These are phyloP conservation scores for Artemia sp. DNA, from an alignment of 2,888 invertebrate species.

Conservation along the genomic window DNA sequence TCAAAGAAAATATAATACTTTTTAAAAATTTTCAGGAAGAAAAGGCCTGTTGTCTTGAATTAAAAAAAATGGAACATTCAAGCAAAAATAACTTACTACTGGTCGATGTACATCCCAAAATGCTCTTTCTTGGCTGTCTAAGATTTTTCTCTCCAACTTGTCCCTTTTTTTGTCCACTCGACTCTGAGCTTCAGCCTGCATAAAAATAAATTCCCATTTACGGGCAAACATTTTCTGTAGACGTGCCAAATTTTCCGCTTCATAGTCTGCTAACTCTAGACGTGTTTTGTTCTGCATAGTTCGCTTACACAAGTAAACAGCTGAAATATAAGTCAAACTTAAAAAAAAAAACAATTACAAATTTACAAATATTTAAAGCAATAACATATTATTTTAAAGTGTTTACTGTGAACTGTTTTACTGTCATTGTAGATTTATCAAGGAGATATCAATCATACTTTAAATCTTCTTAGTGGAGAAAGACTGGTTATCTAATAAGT, in stretches of 20 bases:
- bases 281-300: conserved; percentile 99
- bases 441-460: no score
- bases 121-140: conserved; percentile 96
- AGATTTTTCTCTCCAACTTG: conserved; percentile 87
- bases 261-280: conserved; percentile 91
- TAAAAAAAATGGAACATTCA: neutral
- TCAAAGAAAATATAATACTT: no score
- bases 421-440: neutral
- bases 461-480: no score
- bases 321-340: conserved; percentile 37
- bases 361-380: neutral
- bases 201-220: conserved; percentile 99
- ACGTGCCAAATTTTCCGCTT: conserved; percentile 90
- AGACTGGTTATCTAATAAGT: no score
- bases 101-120: conserved; percentile 99
- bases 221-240: conserved; percentile 97
- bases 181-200: conserved; percentile 87
- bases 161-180: conserved; percentile 98
- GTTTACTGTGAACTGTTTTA: neutral
- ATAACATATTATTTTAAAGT: neutral
- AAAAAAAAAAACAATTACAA: neutral
- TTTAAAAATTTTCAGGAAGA: no score
- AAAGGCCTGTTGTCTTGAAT: no score
- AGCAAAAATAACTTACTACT: conserved; percentile 47
- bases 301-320: conserved; percentile 94